Conservation (phyloP, 2,797 vertebrate species). For the Discoglossus pictus region DNA sequence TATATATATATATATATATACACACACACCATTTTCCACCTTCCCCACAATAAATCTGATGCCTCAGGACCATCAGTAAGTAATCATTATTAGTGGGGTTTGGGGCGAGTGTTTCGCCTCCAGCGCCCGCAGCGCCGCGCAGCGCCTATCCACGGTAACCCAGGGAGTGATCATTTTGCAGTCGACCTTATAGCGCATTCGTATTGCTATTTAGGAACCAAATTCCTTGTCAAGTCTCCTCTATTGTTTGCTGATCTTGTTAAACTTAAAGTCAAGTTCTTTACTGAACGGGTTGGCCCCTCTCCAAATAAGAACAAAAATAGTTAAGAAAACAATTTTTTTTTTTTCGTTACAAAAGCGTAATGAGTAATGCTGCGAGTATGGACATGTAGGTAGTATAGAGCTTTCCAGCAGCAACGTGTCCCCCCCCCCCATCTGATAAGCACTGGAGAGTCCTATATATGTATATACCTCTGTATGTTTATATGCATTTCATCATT, state of each 20-base stretch:
- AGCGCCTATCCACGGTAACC: background rate
- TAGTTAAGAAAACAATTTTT: slow-evolving; percentile 21
- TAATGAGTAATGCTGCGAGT: slow-evolving; percentile 2
- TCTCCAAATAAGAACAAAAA: slow-evolving; percentile 35
- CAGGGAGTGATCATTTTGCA: background rate
- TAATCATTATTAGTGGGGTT: no score
- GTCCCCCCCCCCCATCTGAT: no score
- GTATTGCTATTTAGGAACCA: slow-evolving; percentile 9
- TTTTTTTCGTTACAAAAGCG: slow-evolving; percentile 24
- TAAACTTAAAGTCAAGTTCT: slow-evolving; percentile 28
- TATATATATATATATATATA: slow-evolving; percentile 4
- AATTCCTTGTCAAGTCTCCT: background rate
- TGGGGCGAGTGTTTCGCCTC: background rate
- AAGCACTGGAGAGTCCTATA: no score
- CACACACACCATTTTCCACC: background rate
- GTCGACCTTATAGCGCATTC: background rate
- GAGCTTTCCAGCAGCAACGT: background rate
- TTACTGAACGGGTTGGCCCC: background rate
- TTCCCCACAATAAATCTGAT: no score
- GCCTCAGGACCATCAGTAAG: no score
- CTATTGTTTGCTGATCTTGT: slow-evolving; percentile 11
- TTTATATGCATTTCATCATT: no score
- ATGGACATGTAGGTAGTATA: slow-evolving; percentile 4
- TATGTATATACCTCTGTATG: no score
- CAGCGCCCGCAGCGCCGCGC: background rate